phyloP scores from a whole-genome alignment of 2,797 vertebrate genomes.

The Mustela erminea region DNA sequence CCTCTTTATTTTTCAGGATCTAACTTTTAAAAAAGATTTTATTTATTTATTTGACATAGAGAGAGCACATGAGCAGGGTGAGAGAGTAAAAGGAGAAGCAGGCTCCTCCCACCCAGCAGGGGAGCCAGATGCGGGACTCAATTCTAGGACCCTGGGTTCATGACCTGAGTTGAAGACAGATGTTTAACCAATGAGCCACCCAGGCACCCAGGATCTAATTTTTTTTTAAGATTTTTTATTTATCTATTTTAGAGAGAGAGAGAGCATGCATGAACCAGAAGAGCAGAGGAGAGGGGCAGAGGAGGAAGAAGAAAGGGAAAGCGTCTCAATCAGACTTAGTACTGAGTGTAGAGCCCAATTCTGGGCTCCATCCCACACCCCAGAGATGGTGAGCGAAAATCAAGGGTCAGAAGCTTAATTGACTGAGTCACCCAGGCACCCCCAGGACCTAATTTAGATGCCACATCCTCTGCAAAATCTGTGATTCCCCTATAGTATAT shows the following conservation, averaged over 20 bases:
- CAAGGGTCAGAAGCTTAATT: background rate
- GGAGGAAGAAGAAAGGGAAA: background rate
- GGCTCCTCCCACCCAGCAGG: too few relatives aligned
- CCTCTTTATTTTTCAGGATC: background rate
- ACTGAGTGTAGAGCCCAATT: background rate
- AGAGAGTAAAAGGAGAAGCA: too few relatives aligned
- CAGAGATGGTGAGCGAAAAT: background rate
- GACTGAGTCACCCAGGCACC: background rate
- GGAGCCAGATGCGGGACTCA: accelerated
- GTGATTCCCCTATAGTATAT: background rate
- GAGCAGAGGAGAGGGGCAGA: background rate
- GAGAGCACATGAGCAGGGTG: background rate
- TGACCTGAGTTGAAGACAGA: too few relatives aligned
- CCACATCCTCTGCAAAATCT: background rate
- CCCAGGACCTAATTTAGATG: background rate
- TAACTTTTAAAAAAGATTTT: background rate
- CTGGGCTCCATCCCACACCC: background rate
- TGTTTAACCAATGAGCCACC: too few relatives aligned
- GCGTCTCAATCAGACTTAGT: background rate
- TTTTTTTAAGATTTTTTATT: background rate
- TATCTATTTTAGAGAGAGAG: background rate
- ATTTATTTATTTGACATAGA: background rate
- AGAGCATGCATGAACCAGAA: background rate
- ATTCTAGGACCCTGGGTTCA: too few relatives aligned
- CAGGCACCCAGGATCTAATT: background rate